Evolutionary conservation across 2,113 vertebrate genomes (phyloP), one percentile per base, ranked within the genome.

Genomic region (Thalassarche chlororhynchos): DNA sequence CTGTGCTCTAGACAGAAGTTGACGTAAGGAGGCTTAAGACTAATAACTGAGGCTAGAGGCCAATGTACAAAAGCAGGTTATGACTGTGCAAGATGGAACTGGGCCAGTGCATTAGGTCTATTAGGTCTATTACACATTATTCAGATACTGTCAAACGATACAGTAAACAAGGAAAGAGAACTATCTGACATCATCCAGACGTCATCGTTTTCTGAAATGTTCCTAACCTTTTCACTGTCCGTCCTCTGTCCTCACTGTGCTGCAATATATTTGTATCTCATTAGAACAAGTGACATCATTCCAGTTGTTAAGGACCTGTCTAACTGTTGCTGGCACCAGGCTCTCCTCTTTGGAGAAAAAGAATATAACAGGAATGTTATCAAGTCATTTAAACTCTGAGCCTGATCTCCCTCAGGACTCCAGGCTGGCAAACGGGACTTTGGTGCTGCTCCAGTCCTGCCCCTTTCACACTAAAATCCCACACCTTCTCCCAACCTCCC

Each of bases 1-100:
- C 51, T 78, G 16, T 49, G 36, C 11, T 90, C 65, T 70, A 74
- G n/a, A 80, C 29, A 84, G 36, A 54, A 82, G 34, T 1, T 82
- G 17, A 76, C 3, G 1, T 52, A 68, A 71, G 28, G 25, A 92
- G 20, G 32, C 42, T 76, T 52, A 42, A 82, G 18, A 62, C 25
- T 78, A 84, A 80, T 61, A 77, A 95, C 38, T 57, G 29, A 23
- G 26, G 28, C 36, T 54, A 54, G 74, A 93, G 32, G 36, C 9
- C 18, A 94, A 93, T 9, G 58, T 57, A 87, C 64, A 86, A 26
- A 84, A 93, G 47, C 34, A 87, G 36, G 28, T 71, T 92, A 91
- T 82, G 81, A 69, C 75, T 91, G 28, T 47, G 75, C 77, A 93
- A 82, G 64, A 92, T 87, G 84, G 74, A 96, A 87, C 14, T 3